phyloP scores from a whole-genome alignment of 2,113 vertebrate genomes.

The Cryptotis parvus region DNA sequence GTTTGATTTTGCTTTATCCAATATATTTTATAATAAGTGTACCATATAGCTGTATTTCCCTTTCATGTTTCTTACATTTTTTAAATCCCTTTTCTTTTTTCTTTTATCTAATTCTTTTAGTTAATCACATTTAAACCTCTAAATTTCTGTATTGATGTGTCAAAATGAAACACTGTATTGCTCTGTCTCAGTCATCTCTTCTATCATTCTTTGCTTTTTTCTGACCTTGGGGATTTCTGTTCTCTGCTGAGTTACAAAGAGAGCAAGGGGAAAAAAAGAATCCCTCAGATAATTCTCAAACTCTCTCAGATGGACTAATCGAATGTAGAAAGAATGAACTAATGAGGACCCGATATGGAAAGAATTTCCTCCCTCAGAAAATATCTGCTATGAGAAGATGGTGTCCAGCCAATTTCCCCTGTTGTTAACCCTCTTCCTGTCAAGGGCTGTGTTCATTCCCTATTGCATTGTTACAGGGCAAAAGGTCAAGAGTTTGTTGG shows the following conservation, averaged over 20 bases:
- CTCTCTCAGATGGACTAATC: not conserved
- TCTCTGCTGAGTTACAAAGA: conserved; percentile 18
- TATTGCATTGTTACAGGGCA: conserved; percentile 45
- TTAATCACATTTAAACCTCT: conserved; percentile 51
- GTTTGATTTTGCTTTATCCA: not conserved
- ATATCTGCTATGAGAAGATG: conserved; percentile 18
- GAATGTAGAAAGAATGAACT: conserved; percentile 56
- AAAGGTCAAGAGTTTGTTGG: conserved; percentile 69
- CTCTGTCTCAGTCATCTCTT: not conserved
- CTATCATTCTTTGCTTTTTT: not conserved
- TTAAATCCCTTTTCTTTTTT: not conserved
- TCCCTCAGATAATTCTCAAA: not conserved
- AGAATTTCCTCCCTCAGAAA: conserved; percentile 64
- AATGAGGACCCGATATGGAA: not conserved
- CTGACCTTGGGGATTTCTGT: not conserved
- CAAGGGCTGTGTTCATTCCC: conserved; percentile 32
- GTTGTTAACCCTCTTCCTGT: conserved; percentile 62
- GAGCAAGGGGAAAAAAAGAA: not conserved
- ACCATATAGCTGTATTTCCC: not conserved
- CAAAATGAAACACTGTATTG: not conserved
- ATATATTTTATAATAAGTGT: not conserved
- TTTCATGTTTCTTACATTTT: conserved; percentile 18
- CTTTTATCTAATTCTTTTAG: too few species aligned
- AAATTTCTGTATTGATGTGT: not conserved
- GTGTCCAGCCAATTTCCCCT: conserved; percentile 54